Base-by-base conservation (phyloP, 2,113 vertebrate genomes). In the Dinomys branickii region DNA sequence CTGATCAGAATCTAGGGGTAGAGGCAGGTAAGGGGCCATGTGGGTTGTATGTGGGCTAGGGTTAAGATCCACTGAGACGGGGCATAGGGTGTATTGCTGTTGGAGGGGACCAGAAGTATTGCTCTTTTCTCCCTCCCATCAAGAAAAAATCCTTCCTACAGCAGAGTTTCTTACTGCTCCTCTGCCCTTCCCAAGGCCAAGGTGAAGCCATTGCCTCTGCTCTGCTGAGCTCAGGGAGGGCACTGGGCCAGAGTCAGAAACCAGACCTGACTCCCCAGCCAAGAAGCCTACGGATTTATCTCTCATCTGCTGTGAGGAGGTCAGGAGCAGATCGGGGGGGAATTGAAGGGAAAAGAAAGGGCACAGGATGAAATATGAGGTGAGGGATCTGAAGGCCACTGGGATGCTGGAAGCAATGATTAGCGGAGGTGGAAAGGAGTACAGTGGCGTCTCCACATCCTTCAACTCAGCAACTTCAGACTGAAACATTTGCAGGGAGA, bases 231-330 rank as follows among this genome's bases (percentile, higher is more conserved):
- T 16, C 44, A 93, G 71, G 90, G 26, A 65, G 71, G 33, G 14
- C 41, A 28, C 33, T 59, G 84, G 90, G 67, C 38, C 69, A 41
- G 56, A 50, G 44, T 73, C 58, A 84, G 65, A 77, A 81, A 67
- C 2, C 24, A 85, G 58, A 61, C 58, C 8, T 19, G 14, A 47
- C 47, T 92, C 7, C 3, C 5, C 44, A 26, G 56, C 82, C 67
- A 82, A 75, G 56, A 96, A 88, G 61, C 28, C 35, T 38, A 41
- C 71, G 92, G 73, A 86, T 91, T 80, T 50, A 95, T 93, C 71
- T 35, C 59, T 58, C 22, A 33, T 28, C 61, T 89, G 44, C 56
- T 59, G 28, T 1, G 1, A 6, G 77, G 47, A 92, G 35, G 69
- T 56, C 81, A 69, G 47, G 58, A 41, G 77, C 73, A 82, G 86